phyloP scores from a whole-genome alignment of 2,888 invertebrate species.

The Agrochola lota region DNA sequence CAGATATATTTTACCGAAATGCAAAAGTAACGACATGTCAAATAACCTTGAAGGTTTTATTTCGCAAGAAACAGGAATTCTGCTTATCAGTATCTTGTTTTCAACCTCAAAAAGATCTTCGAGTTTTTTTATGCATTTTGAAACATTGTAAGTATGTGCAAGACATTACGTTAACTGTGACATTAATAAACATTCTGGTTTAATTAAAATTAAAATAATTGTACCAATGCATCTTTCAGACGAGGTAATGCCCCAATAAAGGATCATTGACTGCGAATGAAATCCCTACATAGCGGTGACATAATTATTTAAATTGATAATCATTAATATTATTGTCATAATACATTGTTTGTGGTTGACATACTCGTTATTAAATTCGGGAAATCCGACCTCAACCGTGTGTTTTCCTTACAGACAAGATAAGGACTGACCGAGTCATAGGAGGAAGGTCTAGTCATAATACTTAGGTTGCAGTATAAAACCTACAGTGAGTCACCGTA shows the following conservation, averaged over 20 bases:
- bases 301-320: conserved; percentile 25
- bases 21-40: conserved; percentile 5
- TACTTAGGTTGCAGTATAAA: conserved; percentile 37
- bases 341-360: conserved; percentile 31
- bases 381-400: conserved; percentile 43
- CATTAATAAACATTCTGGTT: not conserved
- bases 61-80: conserved; percentile 40
- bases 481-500: conserved; percentile 68
- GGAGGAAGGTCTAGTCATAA: conserved; percentile 26
- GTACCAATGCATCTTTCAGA: not conserved
- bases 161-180: not conserved
- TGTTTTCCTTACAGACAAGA: conserved; percentile 40
- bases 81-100: conserved; percentile 33
- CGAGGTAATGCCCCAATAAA: not conserved
- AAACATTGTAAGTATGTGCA: not conserved
- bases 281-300: not conserved
- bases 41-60: conserved; percentile 35
- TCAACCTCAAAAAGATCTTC: conserved; percentile 18
- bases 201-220: not conserved
- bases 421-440: conserved; percentile 27
- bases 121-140: conserved; percentile 23
- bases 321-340: not conserved
- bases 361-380: conserved; percentile 32
- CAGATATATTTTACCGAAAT: conserved; percentile 7
- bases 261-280: conserved; percentile 12